These are phyloP conservation scores for Heliconius charithonia DNA, from an alignment of 2,888 invertebrate species.

Conservation along the genomic window DNA sequence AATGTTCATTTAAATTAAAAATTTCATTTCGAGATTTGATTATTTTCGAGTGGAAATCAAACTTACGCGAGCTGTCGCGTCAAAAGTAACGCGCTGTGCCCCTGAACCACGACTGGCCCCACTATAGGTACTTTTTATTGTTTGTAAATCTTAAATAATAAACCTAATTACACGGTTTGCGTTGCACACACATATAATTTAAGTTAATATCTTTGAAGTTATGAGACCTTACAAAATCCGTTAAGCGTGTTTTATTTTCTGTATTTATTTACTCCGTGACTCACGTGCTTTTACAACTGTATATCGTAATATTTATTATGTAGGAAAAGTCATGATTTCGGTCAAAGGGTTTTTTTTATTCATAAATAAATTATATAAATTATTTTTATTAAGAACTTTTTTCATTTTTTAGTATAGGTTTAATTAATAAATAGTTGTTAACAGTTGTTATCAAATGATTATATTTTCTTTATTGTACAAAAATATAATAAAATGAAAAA, in stretches of 20 bases:
- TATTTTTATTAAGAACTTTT: background rate
- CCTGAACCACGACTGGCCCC: too few relatives aligned
- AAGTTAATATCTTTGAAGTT: constrained; percentile 3
- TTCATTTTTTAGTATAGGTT: background rate
- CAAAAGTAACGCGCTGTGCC: too few relatives aligned
- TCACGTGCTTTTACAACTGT: constrained; percentile 11
- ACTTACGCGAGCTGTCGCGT: too few relatives aligned
- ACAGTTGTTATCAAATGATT: too few relatives aligned
- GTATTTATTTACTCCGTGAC: constrained; percentile 24
- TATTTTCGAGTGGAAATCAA: too few relatives aligned
- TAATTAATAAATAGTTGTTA: background rate
- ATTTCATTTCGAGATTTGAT: too few relatives aligned
- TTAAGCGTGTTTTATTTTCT: constrained; percentile 28
- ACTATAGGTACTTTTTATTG: background rate
- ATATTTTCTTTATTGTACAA: too few relatives aligned
- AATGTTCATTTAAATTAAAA: too few relatives aligned
- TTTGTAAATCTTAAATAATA: constrained; percentile 5
- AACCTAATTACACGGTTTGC: constrained; percentile 14
- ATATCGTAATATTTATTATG: constrained; percentile 17
- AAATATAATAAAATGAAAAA: too few relatives aligned
- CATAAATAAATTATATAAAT: background rate
- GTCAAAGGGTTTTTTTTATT: background rate
- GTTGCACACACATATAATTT: constrained; percentile 14
- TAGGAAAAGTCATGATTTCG: constrained; percentile 2
- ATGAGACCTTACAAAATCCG: constrained; percentile 26